Evolutionary conservation across 2,113 vertebrate species (phyloP), one percentile per base, ranked within the genome.

Genomic region (Ariopsis seemanni): DNA sequence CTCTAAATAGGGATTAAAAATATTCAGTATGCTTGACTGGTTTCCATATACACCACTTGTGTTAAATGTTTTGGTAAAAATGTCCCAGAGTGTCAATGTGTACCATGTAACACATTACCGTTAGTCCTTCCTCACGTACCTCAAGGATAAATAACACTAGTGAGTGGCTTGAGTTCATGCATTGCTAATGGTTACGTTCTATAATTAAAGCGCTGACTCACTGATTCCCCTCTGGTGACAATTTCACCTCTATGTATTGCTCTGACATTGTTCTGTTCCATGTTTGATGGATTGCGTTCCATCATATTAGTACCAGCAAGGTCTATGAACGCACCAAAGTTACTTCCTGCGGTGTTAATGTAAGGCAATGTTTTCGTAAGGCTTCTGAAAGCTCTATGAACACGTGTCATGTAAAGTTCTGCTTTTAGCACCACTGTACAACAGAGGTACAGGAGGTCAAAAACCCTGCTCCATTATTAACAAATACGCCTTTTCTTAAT

Each of bases 351-450:
- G 8, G 50, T 52, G 55, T 55, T 17, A 14, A 27, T 80, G 18
- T 18, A 8, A 11, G 17, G 50, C 1, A 0, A 4, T 78, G 11
- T 84, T 57, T 72, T 58, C 25, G 48, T 48, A 57, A 72, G 22
- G 2, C 50, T 50, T 74, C 69, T 82, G 67, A 17, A 8, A 5
- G 15, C 55, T 8, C 17, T 55, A 84, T 88, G 62, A 78, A 18
- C 58, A 22, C 65, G 11, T 48, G n/a, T 58, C 83, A 62, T 18
- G 30, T 30, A 57, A 15, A 42, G n/a, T 84, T 77, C 25, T 50
- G 87, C 65, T 90, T 90, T 90, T 87, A 87, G 82, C 82, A 90
- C 42, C 18, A 15, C 30, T 6, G 71, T 69, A 53, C 34, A 82
- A 58, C 80, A 50, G 12, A 69, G 55, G 85, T 22, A 60, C 79